A percentile compares a stretch with the other conserved stretches of the same genome.
phyloP scores from a whole-genome alignment of 2,113 vertebrate species.

The Lampris incognitus region DNA sequence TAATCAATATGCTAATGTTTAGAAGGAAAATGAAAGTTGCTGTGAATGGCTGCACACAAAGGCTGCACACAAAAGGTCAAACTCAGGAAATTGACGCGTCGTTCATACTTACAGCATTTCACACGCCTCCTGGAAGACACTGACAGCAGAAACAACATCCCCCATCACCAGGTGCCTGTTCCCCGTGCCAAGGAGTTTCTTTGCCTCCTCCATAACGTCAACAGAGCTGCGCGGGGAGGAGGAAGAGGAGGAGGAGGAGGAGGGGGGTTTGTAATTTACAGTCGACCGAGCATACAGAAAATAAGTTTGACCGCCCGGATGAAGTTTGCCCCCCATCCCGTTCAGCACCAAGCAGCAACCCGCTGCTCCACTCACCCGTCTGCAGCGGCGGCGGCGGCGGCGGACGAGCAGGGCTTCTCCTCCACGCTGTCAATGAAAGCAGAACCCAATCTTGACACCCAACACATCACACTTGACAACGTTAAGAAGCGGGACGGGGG shows the following conservation, averaged over 20 bases:
- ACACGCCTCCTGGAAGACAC: constrained; percentile 95
- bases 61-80: not conserved
- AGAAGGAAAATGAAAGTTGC: no score
- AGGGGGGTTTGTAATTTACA: no score
- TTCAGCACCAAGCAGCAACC: no score
- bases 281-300: no score
- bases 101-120: constrained; percentile 90
- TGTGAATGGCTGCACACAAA: no score
- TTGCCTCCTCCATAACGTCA: constrained; percentile 92
- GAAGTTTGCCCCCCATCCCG: no score
- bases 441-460: not conserved
- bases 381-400: constrained; percentile 54
- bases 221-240: constrained; percentile 67
- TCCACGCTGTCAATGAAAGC: constrained; percentile 61
- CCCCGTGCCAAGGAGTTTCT: constrained; percentile 93
- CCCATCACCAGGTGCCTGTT: constrained; percentile 96
- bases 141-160: constrained; percentile 92
- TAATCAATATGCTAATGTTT: no score
- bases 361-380: constrained; percentile 64
- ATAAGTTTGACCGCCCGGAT: no score
- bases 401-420: constrained; percentile 81
- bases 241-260: no score
- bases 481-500: no score
- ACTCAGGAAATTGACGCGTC: not conserved
- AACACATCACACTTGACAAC: no score